Conservation (phyloP, 1,140 invertebrate species). For the Anoplolepis gracilipes region DNA sequence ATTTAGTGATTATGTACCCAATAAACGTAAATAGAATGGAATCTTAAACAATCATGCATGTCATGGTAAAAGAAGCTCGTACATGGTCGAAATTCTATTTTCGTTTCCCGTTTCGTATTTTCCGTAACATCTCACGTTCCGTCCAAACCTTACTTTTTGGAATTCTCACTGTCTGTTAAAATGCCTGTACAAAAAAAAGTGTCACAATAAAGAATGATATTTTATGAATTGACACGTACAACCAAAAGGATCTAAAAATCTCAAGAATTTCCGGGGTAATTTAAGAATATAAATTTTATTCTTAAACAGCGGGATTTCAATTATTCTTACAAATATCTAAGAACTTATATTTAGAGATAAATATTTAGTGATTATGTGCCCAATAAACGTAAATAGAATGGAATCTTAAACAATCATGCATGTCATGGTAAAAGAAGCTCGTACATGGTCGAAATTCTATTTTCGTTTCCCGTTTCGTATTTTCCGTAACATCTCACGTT, state of each 20-base stretch:
- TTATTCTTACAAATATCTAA: not conserved
- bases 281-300: not conserved
- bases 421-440: not conserved
- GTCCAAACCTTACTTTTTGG: not conserved
- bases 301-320: not conserved
- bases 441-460: not conserved
- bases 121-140: not conserved
- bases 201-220: conserved; percentile 39
- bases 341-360: no score
- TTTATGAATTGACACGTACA: conserved; percentile 14
- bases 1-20: not conserved
- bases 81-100: not conserved
- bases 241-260: not conserved
- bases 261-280: not conserved
- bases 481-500: conserved; percentile 1
- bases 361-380: not conserved
- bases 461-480: not conserved
- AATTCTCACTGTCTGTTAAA: conserved; percentile 30
- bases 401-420: not conserved
- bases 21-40: conserved; percentile 1
- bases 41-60: not conserved
- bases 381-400: not conserved
- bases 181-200: not conserved
- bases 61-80: not conserved
- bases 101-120: not conserved